These are phyloP conservation scores for Neoitamus cyanurus DNA, from an alignment of 2,888 invertebrate genomes.

Conservation along the genomic window DNA sequence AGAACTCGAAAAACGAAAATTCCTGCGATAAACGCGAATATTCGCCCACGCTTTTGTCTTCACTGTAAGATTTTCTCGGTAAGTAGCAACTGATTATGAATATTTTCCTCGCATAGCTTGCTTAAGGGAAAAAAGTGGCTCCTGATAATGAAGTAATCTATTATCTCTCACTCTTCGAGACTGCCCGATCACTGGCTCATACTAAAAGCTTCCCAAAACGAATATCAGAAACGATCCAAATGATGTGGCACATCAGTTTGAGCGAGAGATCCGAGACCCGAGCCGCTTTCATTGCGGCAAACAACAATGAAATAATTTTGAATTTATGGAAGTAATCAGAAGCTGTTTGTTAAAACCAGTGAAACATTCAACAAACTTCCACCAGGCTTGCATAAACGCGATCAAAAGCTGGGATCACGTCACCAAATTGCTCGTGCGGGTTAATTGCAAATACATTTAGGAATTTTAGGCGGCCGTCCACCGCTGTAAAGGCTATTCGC, in stretches of 20 bases:
- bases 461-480: neutral
- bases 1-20: neutral
- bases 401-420: neutral
- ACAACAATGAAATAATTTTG: neutral
- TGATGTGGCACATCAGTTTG: neutral
- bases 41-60: slow-evolving; percentile 29
- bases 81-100: slow-evolving; percentile 14
- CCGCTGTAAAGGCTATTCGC: neutral
- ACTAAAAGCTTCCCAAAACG: neutral
- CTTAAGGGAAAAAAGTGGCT: neutral
- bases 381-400: neutral
- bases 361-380: neutral
- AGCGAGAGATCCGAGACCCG: neutral
- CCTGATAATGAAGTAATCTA: slow-evolving; percentile 7
- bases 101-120: neutral
- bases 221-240: neutral
- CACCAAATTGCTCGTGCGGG: neutral
- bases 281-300: neutral
- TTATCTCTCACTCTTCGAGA: neutral
- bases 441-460: neutral
- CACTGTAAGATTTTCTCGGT: neutral
- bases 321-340: slow-evolving; percentile 23
- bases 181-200: neutral
- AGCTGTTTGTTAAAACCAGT: neutral
- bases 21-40: neutral